Evolutionary conservation across 1,140 invertebrate genomes (phyloP).

Genomic region (Uloborus diversus): DNA sequence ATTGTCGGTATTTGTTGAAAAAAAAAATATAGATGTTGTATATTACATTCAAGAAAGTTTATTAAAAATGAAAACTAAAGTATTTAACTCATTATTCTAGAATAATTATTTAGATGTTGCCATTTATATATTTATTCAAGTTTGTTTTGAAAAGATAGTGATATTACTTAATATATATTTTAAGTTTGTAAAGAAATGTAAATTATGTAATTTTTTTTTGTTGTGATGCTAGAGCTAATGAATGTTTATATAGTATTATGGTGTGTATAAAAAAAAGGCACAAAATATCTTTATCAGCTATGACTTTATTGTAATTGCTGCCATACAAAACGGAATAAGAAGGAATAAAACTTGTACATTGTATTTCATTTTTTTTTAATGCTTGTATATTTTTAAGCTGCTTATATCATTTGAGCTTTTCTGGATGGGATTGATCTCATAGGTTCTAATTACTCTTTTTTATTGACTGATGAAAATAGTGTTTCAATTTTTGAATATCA

Average conservation of each 20-base stretch:
- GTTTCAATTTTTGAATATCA: too few relatives aligned
- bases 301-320: too few relatives aligned
- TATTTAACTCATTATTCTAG: slow-evolving; percentile 38
- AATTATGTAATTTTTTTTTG: slow-evolving; percentile 27
- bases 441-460: too few relatives aligned
- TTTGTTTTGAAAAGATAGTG: slow-evolving; percentile 30
- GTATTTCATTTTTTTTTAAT: too few relatives aligned
- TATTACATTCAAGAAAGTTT: slow-evolving; percentile 7
- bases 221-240: slow-evolving; percentile 19
- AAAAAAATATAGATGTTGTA: not conserved
- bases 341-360: not conserved
- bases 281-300: too few relatives aligned
- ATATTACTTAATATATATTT: slow-evolving; percentile 43
- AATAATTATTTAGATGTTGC: slow-evolving; percentile 32
- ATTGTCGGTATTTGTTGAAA: not conserved
- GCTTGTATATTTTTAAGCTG: not conserved
- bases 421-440: too few relatives aligned
- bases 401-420: too few relatives aligned
- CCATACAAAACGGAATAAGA: too few relatives aligned
- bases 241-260: slow-evolving; percentile 36
- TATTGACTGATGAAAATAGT: too few relatives aligned
- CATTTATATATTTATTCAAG: slow-evolving; percentile 55
- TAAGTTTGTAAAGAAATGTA: slow-evolving; percentile 48
- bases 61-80: slow-evolving; percentile 20
- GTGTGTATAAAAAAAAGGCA: slow-evolving; percentile 29